Conservation (phyloP, 1,140 invertebrate genomes). For the Nymphalis io region DNA sequence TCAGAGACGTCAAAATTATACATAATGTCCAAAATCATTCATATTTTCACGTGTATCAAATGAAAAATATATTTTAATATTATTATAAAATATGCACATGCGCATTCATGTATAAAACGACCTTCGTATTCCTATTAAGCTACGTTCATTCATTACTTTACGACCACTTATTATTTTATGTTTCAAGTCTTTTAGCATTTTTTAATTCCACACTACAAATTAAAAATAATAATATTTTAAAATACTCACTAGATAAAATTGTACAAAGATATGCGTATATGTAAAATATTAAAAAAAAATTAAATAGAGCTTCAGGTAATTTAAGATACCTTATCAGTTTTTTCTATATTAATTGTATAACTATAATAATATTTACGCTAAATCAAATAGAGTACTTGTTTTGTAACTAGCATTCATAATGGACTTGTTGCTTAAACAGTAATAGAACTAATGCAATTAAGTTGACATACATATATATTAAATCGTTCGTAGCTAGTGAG, state of each 20-base stretch:
- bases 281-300: too few relatives aligned
- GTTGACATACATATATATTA: constrained; percentile 56
- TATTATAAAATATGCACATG: constrained; percentile 11
- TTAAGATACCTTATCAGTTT: too few relatives aligned
- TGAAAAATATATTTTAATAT: background rate
- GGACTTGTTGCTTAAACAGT: constrained; percentile 16
- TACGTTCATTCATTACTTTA: constrained; percentile 40
- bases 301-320: too few relatives aligned
- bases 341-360: too few relatives aligned
- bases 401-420: constrained; percentile 7
- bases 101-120: constrained; percentile 20
- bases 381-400: constrained; percentile 6
- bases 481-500: constrained; percentile 45
- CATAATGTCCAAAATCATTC: too few relatives aligned
- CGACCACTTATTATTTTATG: constrained; percentile 36
- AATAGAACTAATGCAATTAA: constrained; percentile 64
- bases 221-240: background rate
- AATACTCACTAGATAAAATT: background rate
- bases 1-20: too few relatives aligned
- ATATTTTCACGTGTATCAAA: too few relatives aligned
- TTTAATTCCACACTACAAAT: constrained; percentile 7
- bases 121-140: constrained; percentile 36
- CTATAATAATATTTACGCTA: background rate
- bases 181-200: constrained; percentile 19
- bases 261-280: too few relatives aligned